Evolutionary conservation across 2,797 vertebrate genomes (phyloP).

Genomic region (Sciurus carolinensis): DNA sequence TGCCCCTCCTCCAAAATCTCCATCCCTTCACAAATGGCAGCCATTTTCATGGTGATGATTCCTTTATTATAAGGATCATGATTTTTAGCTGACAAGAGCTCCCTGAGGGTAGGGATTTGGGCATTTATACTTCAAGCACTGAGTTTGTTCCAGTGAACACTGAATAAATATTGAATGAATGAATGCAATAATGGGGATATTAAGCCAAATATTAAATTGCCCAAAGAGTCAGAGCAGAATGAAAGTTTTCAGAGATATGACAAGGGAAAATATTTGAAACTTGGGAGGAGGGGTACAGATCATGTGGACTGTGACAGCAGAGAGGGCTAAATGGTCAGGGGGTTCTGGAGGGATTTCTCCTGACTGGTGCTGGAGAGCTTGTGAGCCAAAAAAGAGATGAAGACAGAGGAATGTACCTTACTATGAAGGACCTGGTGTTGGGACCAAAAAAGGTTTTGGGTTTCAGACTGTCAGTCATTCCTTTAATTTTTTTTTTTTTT

Average conservation of each 20-base stretch:
- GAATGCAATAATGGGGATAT: background rate
- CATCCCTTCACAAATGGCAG: background rate
- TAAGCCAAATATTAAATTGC: background rate
- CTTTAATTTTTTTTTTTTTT: too few relatives aligned
- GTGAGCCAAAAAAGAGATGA: background rate
- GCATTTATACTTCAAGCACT: background rate
- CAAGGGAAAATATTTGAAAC: conserved; percentile 29
- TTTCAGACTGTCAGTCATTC: background rate
- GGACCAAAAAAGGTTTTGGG: background rate
- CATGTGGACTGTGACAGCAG: background rate
- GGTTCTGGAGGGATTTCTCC: background rate
- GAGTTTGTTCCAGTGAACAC: background rate
- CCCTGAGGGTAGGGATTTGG: background rate
- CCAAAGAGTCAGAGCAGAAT: background rate
- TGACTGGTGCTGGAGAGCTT: background rate
- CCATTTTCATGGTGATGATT: background rate
- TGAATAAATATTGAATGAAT: background rate
- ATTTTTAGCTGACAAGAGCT: background rate
- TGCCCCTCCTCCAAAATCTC: background rate
- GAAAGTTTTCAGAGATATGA: background rate
- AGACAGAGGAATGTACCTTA: background rate
- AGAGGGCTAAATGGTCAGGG: background rate
- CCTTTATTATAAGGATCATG: background rate
- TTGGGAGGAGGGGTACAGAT: background rate
- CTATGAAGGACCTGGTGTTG: background rate